Evolutionary conservation across 37 sponge, comb jelly and placozoan genomes (phyloP), one percentile per base, ranked within the genome.

Genomic region (Crambe crambe): DNA sequence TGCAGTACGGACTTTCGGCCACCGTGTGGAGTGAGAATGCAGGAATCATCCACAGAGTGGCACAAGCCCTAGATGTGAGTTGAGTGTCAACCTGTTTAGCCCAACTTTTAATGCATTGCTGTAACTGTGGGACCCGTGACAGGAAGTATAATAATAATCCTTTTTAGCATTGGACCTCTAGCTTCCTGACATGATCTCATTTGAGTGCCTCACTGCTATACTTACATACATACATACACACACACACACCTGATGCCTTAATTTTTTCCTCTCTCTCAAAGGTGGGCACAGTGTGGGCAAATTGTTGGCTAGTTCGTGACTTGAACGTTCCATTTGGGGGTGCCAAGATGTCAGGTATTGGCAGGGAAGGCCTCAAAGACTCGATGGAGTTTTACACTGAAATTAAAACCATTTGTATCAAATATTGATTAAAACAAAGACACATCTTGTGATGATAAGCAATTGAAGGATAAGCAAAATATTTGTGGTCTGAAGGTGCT

Each of bases 261-360:
- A n/a, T n/a, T n/a, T n/a, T n/a, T n/a, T n/a, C n/a, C n/a, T n/a
- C n/a, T n/a, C n/a, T n/a, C n/a, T n/a, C n/a, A n/a, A 32, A 93
- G 94, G 96, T 89, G 38, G 96, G 96, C 21, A 95, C 96, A 21
- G 96, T 95, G 23, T 95, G 96, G 96, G 86, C 80, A 20, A 95
- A 95, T 82, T 92, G 93, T 74, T 95, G 96, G 96, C 62, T 95
- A 70, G 74, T 95, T 18, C 72, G 96, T 32, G 84, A 89, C 62
- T 76, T 95, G 56, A 92, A 89, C 42, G 71, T 95, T 63, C 96
- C 96, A 8, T 95, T 95, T 84, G 96, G 96, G 56, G 96, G 96
- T 20, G 75, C 70, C 87, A 95, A 95, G 90, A 70, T 77, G 63
- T 92, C 93, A 54, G 96, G 96, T 23, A 58, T 89, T 12, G 96